These are phyloP conservation scores for Drosophila tanythrix DNA, from an alignment of 2,888 invertebrate genomes.

Conservation along the genomic window DNA sequence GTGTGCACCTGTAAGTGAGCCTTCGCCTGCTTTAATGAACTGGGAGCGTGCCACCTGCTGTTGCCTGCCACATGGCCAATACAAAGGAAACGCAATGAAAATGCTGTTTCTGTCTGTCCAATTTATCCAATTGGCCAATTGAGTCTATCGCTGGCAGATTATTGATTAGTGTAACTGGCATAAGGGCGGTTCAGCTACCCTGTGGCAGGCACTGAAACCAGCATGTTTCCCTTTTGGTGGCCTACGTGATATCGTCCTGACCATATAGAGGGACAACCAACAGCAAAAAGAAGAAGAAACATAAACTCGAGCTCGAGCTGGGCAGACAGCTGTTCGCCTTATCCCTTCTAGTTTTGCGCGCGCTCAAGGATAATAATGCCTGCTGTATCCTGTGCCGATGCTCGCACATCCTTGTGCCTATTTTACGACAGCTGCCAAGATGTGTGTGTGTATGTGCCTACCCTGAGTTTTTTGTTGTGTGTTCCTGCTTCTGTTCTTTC, in stretches of 20 bases:
- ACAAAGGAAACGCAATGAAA: conserved; percentile 15
- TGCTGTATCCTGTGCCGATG: conserved; percentile 45
- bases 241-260: conserved; percentile 40
- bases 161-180: conserved; percentile 74
- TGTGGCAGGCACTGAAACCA: neutral
- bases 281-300: conserved; percentile 8
- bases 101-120: conserved; percentile 15
- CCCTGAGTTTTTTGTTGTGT: conserved; percentile 51
- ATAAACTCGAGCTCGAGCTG: conserved; percentile 2
- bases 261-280: conserved; percentile 12
- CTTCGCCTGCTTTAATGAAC: conserved; percentile 12
- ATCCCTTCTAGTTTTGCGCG: conserved; percentile 48
- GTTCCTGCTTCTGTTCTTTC: conserved; percentile 51
- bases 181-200: conserved; percentile 43
- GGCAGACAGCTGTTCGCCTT: conserved; percentile 59
- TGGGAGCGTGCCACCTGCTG: conserved; percentile 37
- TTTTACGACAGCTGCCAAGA: conserved; percentile 71
- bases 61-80: neutral
- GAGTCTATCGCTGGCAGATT: conserved; percentile 52
- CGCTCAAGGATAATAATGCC: conserved; percentile 54
- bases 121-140: conserved; percentile 54
- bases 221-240: conserved; percentile 1
- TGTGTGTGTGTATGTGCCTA: conserved; percentile 23
- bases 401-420: conserved; percentile 63
- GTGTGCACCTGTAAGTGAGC: conserved; percentile 26